phyloP scores from a whole-genome alignment of 2,113 vertebrate species.

The Redunca redunca region DNA sequence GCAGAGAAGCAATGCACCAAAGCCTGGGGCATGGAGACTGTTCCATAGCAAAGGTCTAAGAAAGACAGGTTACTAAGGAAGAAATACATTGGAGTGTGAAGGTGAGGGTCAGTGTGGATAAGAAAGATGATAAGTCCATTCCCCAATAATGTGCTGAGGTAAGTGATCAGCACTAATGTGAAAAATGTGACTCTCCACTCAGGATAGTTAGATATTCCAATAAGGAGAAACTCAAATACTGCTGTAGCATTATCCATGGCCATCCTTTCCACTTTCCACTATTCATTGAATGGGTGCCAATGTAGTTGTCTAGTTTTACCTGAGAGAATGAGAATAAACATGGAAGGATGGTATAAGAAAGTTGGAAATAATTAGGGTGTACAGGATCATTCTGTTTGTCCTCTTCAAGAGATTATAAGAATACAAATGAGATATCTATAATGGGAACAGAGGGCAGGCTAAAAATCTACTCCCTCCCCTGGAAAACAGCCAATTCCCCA shows the following conservation, averaged over 20 bases:
- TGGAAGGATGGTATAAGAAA: not conserved
- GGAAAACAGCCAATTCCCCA: not conserved
- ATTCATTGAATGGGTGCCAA: not conserved
- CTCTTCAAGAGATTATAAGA: not conserved
- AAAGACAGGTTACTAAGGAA: conserved; percentile 61
- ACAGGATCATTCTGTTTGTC: not conserved
- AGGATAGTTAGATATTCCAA: conserved; percentile 45
- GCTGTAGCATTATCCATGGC: not conserved
- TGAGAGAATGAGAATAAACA: conserved; percentile 19
- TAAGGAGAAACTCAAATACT: conserved; percentile 48
- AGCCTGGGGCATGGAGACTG: conserved; percentile 48
- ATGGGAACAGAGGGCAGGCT: not conserved
- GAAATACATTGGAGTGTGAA: conserved; percentile 65
- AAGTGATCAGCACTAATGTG: conserved; percentile 40
- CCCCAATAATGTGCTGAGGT: conserved; percentile 18
- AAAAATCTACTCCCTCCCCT: not conserved
- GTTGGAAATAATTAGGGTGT: not conserved
- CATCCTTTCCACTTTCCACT: not conserved
- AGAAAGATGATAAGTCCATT: conserved; percentile 44
- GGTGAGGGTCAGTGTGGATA: not conserved
- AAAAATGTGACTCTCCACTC: conserved; percentile 49
- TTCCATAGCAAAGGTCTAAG: conserved; percentile 59
- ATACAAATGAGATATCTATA: not conserved
- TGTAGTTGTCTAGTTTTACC: not conserved
- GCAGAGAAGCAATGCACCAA: conserved; percentile 43